Base-by-base conservation (phyloP, 2,888 invertebrate genomes). In the Xanthostigma xanthostigma region DNA sequence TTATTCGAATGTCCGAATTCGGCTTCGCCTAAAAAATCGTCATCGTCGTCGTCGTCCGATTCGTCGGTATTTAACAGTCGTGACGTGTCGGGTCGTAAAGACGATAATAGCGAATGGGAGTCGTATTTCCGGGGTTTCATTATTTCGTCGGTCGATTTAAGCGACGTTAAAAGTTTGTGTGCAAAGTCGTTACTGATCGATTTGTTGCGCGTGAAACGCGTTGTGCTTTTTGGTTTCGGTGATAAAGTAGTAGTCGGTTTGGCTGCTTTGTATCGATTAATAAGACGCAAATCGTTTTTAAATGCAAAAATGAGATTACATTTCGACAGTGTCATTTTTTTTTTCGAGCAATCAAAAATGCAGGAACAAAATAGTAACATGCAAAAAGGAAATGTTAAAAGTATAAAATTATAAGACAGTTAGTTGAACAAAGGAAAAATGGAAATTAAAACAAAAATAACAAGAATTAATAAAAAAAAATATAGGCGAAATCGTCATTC, bases 141-240 rank as follows among this genome's bases (percentile, higher is more conserved):
- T 13, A 11, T 17, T 9, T 40, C 40, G 13, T 46, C 40, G 43
- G 54, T 54, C 17, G 55, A 48, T 48, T 54, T 56, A 44, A 56
- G 50, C 11, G 51, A 51, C 60, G 58, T 35, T 61, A 57, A 52
- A 64, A 63, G n/a, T 62, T 48, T 36, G 59, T 58, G 38, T 62
- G 56, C 59, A 67, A 56, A 64, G 63, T 50, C 66, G 62, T 54
- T 64, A 68, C 39, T 66, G 69, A 55, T 71, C 63, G 38, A 53
- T 67, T 60, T 55, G 67, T 62, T 57, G 65, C 61, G 5, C 40
- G 64, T 57, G 3, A 61, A 57, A 49, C 57, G 59, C 51, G 53
- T 57, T 55, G 45, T 58, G 57, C 50, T 44, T 57, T 50, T 42
- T 53, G 56, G 8, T 56, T 61, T 61, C 12, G 54, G 47, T 13